These are phyloP conservation scores for Glaucopsyche alexis DNA, from an alignment of 2,888 invertebrate genomes.

Conservation along the genomic window DNA sequence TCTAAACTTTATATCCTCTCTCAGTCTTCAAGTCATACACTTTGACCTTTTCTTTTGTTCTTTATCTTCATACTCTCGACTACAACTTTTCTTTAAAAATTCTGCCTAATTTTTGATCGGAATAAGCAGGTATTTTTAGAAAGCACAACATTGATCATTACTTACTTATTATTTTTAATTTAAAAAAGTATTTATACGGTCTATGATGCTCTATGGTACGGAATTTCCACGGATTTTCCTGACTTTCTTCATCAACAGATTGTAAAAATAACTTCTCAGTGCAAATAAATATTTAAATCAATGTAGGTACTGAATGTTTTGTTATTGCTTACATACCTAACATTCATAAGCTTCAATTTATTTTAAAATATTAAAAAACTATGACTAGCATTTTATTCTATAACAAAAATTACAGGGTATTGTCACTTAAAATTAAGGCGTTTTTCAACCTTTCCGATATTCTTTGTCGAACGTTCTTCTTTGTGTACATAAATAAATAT, in stretches of 20 bases:
- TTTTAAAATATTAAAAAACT: conserved; percentile 5
- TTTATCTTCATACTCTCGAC: not conserved
- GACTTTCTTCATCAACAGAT: not conserved
- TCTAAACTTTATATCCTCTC: not conserved
- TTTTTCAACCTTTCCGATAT: not conserved
- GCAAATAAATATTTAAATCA: conserved; percentile 5
- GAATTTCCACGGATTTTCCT: not conserved
- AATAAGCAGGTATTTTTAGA: too few relatives aligned
- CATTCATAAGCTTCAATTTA: conserved; percentile 3
- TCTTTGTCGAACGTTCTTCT: not conserved
- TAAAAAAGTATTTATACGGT: too few relatives aligned
- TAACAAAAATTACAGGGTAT: conserved; percentile 9
- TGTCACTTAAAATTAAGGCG: conserved; percentile 24
- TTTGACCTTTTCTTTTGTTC: not conserved
- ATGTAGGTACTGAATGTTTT: not conserved
- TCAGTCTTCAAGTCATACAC: not conserved
- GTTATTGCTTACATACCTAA: conserved; percentile 2
- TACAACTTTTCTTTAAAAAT: too few relatives aligned
- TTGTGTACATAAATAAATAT: not conserved
- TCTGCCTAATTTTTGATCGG: too few relatives aligned
- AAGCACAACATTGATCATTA: too few relatives aligned
- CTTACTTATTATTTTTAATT: too few relatives aligned
- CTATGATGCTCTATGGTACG: too few relatives aligned
- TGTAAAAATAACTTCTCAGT: not conserved
- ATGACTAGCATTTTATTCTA: conserved; percentile 20